Base-by-base conservation (phyloP, 2,888 invertebrate species). In the Panzeria rudis region DNA sequence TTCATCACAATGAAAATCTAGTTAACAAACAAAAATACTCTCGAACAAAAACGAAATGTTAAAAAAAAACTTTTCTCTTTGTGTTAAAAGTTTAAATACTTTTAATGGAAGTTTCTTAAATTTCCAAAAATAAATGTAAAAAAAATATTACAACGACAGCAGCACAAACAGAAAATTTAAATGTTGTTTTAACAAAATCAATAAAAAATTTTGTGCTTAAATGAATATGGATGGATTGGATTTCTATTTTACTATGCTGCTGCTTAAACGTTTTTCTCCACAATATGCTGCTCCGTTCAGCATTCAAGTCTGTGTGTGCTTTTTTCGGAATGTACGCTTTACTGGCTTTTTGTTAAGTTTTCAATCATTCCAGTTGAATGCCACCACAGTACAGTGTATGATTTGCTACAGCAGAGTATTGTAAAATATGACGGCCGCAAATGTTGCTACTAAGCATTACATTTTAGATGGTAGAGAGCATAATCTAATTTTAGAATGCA, bases 341-440 rank as follows among this genome's bases (percentile, higher is more conserved):
- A 71, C 44, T 82, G 82, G 64, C 17, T 79, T 79, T 82, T 61
- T 61, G 85, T 85, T 85, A 82, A 82, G 75, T 82, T 85, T 85
- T 76, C 82, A 85, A 85, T 85, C 85, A 82, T 85, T 85, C 85
- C 85, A 82, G 73, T 79, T 75, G 82, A 79, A 76, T 82, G 78
- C 77, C 64, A 78, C 66, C 64, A 78, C 66, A 64, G 64, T 44
- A 73, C 15, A 61, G 38, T n/a, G n/a, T 44, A 61, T 20, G 35
- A 66, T 47, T 47, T 72, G 32, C 47, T 64, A 25, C 7, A 20
- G 11, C 17, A 7, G 11, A 7, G 11, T 25, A 0, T n/a, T 17
- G 25, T 1, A 5, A 29, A 9, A 50, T 41, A 8, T 52, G 23
- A 17, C 32, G 32, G 23, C 17, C 52, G 32, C 44, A 54, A 61